Evolutionary conservation across 37 sponge, comb jelly and placozoan species (phyloP), one percentile per base, ranked within the genome.

Genomic region (Spongilla lacustris): DNA sequence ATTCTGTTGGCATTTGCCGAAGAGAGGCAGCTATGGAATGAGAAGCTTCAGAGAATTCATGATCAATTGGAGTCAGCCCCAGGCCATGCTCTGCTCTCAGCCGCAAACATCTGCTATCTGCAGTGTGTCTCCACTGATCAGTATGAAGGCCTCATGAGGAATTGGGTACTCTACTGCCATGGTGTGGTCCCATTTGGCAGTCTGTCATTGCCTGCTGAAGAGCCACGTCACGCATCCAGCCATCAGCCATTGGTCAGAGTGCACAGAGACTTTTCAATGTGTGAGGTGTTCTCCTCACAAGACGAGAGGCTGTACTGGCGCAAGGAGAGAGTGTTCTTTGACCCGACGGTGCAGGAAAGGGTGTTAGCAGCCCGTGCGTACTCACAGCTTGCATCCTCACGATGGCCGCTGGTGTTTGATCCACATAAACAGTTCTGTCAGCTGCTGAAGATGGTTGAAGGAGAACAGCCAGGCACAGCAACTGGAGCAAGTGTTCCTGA

Each of bases 131-230:
- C 84, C 32, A 75, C 89, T 0, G 81, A 88, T 68, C 66, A 14
- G 4, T 85, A 88, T 84, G 75, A 46, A 5, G 30, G 37, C 29
- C 89, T 92, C 24, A 58, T 73, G 37, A n/a, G 50, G 27, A 85
- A 84, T 36, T 92, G 92, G 92, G 33, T 92, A 30, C 76, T 58
- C 66, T 92, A 92, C 85, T 92, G 92, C 71, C 33, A 29, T 76
- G 89, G 92, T 25, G 14, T 22, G 2, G 82, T 88, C 24, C 50
- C 38, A 17, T 46, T 84, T 76, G 92, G 89, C 9, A 69, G 70
- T 67, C 36, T 85, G 31, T 13, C 32, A 32, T 66, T 26, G 14
- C 35, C 78, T 5, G 23, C 24, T 30, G 36, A 69, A 25, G 35
- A 48, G 3, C 30, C 13, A 29, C 46, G 76, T 5, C 66, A 2